These are phyloP conservation scores for Thyatira batis DNA, from an alignment of 2,888 invertebrate species.

Conservation along the genomic window DNA sequence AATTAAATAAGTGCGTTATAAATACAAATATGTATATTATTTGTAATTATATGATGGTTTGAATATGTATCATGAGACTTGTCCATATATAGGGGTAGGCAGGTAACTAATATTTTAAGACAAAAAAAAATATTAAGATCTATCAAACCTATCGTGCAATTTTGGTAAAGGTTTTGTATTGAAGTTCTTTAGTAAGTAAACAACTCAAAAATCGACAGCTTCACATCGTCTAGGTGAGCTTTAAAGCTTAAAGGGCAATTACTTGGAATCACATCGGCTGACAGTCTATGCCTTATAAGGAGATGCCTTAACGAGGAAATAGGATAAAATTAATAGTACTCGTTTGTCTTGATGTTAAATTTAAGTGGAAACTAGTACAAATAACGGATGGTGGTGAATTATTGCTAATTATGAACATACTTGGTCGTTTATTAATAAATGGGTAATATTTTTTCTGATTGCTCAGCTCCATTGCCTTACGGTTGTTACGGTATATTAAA, in stretches of 20 bases:
- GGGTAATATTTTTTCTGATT: neutral
- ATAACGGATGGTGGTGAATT: neutral
- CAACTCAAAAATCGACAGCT: neutral
- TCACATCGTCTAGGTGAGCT: neutral
- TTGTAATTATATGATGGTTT: too few species aligned
- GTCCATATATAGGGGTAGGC: too few species aligned
- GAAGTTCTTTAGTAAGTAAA: neutral
- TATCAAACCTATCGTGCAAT: too few species aligned
- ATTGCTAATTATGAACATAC: neutral
- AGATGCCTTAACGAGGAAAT: neutral
- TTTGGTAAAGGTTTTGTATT: too few species aligned
- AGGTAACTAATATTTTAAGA: too few species aligned
- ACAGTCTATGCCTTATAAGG: neutral
- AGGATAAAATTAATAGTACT: neutral
- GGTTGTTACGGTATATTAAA: too few species aligned
- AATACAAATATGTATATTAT: too few species aligned
- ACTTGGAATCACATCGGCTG: neutral
- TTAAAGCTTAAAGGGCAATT: neutral
- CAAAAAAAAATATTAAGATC: too few species aligned
- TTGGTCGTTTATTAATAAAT: neutral
- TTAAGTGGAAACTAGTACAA: neutral
- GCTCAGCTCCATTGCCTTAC: neutral
- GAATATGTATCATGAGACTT: too few species aligned
- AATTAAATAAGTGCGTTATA: too few species aligned
- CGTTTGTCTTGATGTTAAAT: neutral